Conservation (phyloP, 2,888 invertebrate species). For the Trachelus stipa region DNA sequence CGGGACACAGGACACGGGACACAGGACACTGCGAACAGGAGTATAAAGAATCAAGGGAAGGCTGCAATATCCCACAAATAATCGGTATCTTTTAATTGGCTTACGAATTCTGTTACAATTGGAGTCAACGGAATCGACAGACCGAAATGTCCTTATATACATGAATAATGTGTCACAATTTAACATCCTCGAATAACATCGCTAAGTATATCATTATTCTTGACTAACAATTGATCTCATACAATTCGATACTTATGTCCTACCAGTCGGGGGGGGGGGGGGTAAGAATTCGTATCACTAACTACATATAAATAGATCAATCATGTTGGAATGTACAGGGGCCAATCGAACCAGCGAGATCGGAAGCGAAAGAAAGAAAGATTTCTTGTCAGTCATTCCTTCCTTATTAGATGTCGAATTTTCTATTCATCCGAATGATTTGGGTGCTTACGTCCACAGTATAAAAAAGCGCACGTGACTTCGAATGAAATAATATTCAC, state of each 20-base stretch:
- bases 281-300: not conserved
- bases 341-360: not conserved
- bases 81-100: slow-evolving; percentile 47
- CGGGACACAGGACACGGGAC: not conserved
- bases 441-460: not conserved
- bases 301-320: not conserved
- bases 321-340: not conserved
- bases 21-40: not conserved
- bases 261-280: slow-evolving; percentile 34
- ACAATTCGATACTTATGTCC: slow-evolving; percentile 44
- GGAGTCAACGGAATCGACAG: slow-evolving; percentile 47
- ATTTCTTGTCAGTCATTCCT: not conserved
- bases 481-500: not conserved
- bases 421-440: not conserved
- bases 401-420: not conserved
- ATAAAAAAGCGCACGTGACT: not conserved
- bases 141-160: slow-evolving; percentile 46
- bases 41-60: not conserved
- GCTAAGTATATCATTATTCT: slow-evolving; percentile 32
- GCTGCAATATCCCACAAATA: slow-evolving; percentile 42
- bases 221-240: slow-evolving; percentile 47
- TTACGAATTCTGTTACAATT: slow-evolving; percentile 55
- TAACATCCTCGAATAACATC: slow-evolving; percentile 45
- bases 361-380: not conserved
- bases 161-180: slow-evolving; percentile 45